Evolutionary conservation across 2,113 vertebrate genomes (phyloP), one percentile per base, ranked within the genome.

Genomic region (Serilophus lunatus): DNA sequence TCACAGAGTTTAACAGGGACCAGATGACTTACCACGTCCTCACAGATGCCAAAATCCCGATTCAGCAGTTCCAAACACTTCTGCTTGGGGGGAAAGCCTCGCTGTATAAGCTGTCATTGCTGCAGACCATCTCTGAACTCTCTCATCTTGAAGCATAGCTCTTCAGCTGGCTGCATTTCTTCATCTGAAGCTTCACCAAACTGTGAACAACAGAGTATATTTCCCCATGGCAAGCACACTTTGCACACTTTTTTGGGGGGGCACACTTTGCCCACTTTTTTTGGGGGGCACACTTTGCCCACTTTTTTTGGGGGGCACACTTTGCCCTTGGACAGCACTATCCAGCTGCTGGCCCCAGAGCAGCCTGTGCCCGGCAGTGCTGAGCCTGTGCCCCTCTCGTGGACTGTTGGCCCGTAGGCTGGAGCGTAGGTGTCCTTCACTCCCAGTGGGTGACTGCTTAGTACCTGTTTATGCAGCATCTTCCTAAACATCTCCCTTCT

Each of bases 161-260:
- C 84, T 72, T 63, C 84, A 80, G 65, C 51, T 35, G 70, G 28
- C 76, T 81, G 45, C 60, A 12, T 44, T 42, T 71, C 71, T 76
- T 68, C 71, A 42, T 6, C 49, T 11, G 74, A 80, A 42, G 35
- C 16, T 47, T 56, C 29, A 38, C 29, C 57, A 47, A n/a, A 40
- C 53, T 57, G 56, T 40, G 61, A 66, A 66, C 8, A 28, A 19
- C 24, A 51, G 63, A 69, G 49, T 49, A 56, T 13, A 12, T 23
- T 15, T 51, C 22, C n/a, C 31, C 11, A 5, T 4, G 24, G n/a
- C 59, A 72, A 72, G 59, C 5, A 36, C 6, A 13, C 47, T 0
- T 2, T 1, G 1, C 5, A 36, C 6, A 13, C 47, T 0, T 2
- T 1, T n/a, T n/a, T n/a, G n/a, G n/a, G n/a, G 1, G 75, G 44